Percentiles rank a stretch among this genome's conserved stretches.
These are phyloP conservation scores for Microtus montanus DNA, from an alignment of 2,113 vertebrate genomes.

Conservation along the genomic window DNA sequence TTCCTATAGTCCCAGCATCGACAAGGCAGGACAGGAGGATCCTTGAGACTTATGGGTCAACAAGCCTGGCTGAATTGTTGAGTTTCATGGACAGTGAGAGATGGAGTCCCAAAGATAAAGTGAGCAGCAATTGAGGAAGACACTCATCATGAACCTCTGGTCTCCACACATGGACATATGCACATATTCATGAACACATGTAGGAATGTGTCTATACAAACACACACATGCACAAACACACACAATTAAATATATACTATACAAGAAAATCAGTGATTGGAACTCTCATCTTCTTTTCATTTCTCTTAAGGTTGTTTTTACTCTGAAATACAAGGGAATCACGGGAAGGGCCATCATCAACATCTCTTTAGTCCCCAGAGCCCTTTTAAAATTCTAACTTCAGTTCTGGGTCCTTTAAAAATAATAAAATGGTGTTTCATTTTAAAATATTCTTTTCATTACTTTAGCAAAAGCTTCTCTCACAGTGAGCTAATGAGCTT, in stretches of 20 bases:
- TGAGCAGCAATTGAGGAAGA: not conserved
- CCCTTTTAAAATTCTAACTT: constrained; percentile 8
- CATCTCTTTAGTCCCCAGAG: constrained; percentile 3
- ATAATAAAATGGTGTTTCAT: constrained; percentile 62
- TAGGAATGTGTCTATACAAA: not conserved
- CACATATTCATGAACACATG: not conserved
- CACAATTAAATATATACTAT: not conserved
- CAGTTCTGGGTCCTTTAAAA: constrained; percentile 43
- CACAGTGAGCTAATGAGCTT: constrained; percentile 50
- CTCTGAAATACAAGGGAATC: not conserved
- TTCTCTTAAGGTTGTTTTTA: not conserved
- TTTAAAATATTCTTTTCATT: constrained; percentile 53
- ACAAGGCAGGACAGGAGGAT: not conserved
- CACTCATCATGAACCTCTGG: not conserved
- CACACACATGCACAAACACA: not conserved
- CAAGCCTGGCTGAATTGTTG: not conserved
- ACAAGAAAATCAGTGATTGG: not conserved
- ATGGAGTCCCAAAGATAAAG: not conserved
- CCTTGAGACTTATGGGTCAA: not conserved
- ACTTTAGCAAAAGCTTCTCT: constrained; percentile 37
- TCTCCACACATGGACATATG: not conserved
- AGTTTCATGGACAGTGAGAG: not conserved
- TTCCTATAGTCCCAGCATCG: not conserved
- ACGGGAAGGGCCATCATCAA: not conserved
- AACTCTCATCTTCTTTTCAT: not conserved